These are phyloP conservation scores for Dermolepida albohirtum DNA, from an alignment of 2,888 invertebrate species.

Conservation along the genomic window DNA sequence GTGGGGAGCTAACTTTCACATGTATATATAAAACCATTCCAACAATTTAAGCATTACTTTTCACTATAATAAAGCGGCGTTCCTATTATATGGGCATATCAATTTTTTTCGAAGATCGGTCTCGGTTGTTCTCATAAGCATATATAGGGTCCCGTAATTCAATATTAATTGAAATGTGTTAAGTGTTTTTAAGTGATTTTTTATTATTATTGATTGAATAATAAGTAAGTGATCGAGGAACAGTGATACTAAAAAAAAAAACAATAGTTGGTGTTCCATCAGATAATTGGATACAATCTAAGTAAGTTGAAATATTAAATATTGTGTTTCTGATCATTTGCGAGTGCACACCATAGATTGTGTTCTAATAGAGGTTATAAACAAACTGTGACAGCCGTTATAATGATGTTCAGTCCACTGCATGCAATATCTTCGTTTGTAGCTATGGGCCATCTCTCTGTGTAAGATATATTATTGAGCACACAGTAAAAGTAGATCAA, in stretches of 20 bases:
- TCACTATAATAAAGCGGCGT: constrained; percentile 49
- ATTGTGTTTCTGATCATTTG: background rate
- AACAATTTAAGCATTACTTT: constrained; percentile 65
- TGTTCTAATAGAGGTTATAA: constrained; percentile 18
- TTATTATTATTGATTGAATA: constrained; percentile 3
- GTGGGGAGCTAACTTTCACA: constrained; percentile 65
- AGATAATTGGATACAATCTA: constrained; percentile 30
- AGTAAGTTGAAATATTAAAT: constrained; percentile 8
- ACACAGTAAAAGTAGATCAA: constrained; percentile 67
- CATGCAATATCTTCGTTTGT: constrained; percentile 27
- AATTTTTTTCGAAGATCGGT: constrained; percentile 6
- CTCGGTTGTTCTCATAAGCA: background rate
- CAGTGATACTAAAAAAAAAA: constrained; percentile 6
- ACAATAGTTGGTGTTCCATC: constrained; percentile 19
- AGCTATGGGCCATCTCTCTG: constrained; percentile 55
- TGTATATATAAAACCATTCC: constrained; percentile 65
- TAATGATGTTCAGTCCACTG: constrained; percentile 25
- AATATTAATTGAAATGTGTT: constrained; percentile 5
- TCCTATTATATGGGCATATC: background rate
- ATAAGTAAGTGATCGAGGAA: constrained; percentile 6
- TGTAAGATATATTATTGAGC: constrained; percentile 62
- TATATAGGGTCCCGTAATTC: too few relatives aligned
- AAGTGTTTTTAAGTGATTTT: constrained; percentile 14
- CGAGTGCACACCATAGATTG: background rate
- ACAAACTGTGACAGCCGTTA: constrained; percentile 20